Evolutionary conservation across 2,797 vertebrate genomes (phyloP).

Genomic region (Callimico goeldii): DNA sequence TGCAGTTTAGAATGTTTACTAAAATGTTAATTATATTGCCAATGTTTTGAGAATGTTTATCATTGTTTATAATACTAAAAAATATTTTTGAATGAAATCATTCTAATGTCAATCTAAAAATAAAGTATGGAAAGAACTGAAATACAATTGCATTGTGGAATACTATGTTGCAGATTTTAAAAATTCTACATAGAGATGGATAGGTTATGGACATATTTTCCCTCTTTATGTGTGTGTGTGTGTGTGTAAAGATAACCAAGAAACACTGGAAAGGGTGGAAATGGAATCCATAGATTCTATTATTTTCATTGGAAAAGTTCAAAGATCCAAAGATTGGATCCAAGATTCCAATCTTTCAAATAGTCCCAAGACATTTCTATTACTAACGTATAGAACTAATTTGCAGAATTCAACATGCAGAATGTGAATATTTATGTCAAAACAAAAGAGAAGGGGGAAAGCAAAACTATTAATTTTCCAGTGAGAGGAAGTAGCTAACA

Average conservation of each 20-base stretch:
- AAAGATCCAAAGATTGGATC: neutral
- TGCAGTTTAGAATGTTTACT: neutral
- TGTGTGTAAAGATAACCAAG: neutral
- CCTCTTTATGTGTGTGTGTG: neutral
- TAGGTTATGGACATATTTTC: neutral
- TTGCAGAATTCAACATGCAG: neutral
- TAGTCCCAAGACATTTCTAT: neutral
- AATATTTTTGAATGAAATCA: neutral
- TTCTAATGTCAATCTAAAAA: neutral
- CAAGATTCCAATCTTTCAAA: neutral
- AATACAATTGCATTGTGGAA: neutral
- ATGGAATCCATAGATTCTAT: neutral
- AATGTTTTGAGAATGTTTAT: neutral
- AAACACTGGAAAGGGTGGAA: neutral
- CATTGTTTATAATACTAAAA: neutral
- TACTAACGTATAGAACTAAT: neutral
- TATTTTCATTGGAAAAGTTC: neutral
- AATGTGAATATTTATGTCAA: neutral
- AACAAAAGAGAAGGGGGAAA: neutral
- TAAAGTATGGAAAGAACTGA: neutral
- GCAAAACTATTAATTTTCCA: neutral
- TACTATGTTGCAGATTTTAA: neutral
- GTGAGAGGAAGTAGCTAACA: neutral
- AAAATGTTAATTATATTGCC: neutral
- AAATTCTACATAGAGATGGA: neutral